Evolutionary conservation across 2,797 vertebrate genomes (phyloP).

Genomic region (Betta splendens): DNA sequence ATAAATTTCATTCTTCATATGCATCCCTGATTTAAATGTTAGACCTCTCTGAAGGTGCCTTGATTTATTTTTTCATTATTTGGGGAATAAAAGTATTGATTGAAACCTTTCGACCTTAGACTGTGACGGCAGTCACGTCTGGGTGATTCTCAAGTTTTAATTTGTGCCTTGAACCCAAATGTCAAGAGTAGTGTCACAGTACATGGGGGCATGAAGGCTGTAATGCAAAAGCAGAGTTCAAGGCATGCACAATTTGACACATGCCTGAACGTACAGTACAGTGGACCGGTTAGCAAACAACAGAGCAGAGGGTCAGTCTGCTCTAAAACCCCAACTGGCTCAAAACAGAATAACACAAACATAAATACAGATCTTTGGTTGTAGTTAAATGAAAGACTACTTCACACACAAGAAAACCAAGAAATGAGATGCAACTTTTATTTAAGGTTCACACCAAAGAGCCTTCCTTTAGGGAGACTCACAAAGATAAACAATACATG

Average conservation of each 20-base stretch:
- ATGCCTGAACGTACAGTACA: conserved; percentile 26
- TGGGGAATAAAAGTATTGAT: background rate
- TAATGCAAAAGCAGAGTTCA: conserved; percentile 12
- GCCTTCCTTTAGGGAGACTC: conserved; percentile 24
- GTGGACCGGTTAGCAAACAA: background rate
- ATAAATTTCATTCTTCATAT: too few relatives aligned
- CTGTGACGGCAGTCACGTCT: background rate
- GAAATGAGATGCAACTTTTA: background rate
- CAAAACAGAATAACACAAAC: conserved; percentile 17
- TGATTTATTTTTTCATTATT: background rate
- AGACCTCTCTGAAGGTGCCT: background rate
- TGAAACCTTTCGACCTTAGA: background rate
- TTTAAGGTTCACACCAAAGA: conserved; percentile 24
- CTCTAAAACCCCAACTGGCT: conserved; percentile 8
- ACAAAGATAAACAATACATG: conserved; percentile 18
- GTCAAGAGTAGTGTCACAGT: background rate
- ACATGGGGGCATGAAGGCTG: conserved; percentile 13
- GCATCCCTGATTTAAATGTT: too few relatives aligned
- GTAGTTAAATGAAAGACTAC: too few relatives aligned
- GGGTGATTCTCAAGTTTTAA: background rate
- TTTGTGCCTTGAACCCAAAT: background rate
- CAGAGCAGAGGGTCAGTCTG: conserved; percentile 25
- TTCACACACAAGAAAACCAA: conserved; percentile 16
- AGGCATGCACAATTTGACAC: conserved; percentile 18
- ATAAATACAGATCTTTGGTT: too few relatives aligned